Base-by-base conservation (phyloP, 2,113 vertebrate genomes). In the Sphaerodactylus townsendi region DNA sequence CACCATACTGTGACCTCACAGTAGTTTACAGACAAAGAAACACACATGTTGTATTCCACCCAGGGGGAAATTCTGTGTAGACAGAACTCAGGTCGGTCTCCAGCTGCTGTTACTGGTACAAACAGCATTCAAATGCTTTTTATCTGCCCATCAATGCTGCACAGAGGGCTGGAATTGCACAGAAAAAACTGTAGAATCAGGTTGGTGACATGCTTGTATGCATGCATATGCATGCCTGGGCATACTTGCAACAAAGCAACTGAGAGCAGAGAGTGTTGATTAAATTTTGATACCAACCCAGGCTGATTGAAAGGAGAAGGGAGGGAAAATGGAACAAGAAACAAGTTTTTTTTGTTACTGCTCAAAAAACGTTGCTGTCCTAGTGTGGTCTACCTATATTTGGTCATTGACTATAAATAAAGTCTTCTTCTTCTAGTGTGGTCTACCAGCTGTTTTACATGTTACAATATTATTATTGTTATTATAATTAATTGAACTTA, bases 201-300 rank as follows among this genome's bases (percentile, higher is more conserved):
- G 80, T 78, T 92, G 79, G 33, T 28, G 28, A 33, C 33, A 6
- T 69, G 5, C 21, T 17, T 37, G 35, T 19, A 3, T 23, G 10
- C 23, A 9, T 39, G n/a, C n/a, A 10, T 17, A 53, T 50, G 48
- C 33, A 4, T 48, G 14, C 50, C 2, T 19, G 23, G 41, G 21
- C 23, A 62, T 56, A 46, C 87, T 79, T 30, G 78, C 88, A 89
- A 73, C 84, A 0, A 1, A 92, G 84, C 77, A 46, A 88, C 87
- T 73, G 6, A 75, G 86, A 90, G 92, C 74, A 9, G 84, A 65
- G 91, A 65, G 85, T 88, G 86, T 82, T 91, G 93, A 94, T 94
- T 94, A 91, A 92, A 94, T 93, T 93, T 96, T 95, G 85, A 92
- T 94, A 50, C 53, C 35, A 87, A 92, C 88, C 83, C 80, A 3